phyloP scores from a whole-genome alignment of 2,113 vertebrate genomes.

The Acrocephalus arundinaceus region DNA sequence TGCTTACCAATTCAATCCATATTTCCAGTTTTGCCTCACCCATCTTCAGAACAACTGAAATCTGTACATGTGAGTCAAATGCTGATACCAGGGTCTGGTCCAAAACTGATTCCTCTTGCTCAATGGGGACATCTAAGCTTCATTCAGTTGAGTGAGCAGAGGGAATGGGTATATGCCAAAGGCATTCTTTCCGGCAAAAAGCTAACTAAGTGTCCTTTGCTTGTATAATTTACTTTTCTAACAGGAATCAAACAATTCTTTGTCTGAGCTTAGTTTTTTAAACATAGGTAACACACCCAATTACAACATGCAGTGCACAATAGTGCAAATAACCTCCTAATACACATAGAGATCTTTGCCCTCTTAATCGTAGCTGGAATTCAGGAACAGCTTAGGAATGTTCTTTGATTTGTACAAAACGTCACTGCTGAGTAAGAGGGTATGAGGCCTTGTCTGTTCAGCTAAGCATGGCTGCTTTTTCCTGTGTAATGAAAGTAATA shows the following conservation, averaged over 20 bases:
- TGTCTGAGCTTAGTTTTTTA: background rate
- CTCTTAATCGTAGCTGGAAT: slow-evolving; percentile 53
- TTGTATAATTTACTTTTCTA: background rate
- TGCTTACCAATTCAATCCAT: background rate
- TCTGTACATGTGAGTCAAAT: background rate
- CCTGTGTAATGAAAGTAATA: background rate
- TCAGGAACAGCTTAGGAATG: slow-evolving; percentile 2
- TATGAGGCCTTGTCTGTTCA: background rate
- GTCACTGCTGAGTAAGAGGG: background rate
- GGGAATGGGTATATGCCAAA: background rate
- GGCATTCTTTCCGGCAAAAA: background rate
- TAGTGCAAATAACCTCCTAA: background rate
- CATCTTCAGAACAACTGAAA: background rate
- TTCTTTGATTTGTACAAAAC: background rate
- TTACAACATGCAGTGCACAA: background rate
- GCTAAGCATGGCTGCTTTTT: background rate
- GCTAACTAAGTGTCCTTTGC: background rate
- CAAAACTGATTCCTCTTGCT: background rate
- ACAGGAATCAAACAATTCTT: background rate
- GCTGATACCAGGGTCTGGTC: background rate
- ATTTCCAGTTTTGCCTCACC: background rate
- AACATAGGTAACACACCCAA: background rate
- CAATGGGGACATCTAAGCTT: background rate
- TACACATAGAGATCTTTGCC: slow-evolving; percentile 15
- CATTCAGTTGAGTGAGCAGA: background rate